These are phyloP conservation scores for Probosciger aterrimus DNA, from an alignment of 2,113 vertebrate species.

Conservation along the genomic window DNA sequence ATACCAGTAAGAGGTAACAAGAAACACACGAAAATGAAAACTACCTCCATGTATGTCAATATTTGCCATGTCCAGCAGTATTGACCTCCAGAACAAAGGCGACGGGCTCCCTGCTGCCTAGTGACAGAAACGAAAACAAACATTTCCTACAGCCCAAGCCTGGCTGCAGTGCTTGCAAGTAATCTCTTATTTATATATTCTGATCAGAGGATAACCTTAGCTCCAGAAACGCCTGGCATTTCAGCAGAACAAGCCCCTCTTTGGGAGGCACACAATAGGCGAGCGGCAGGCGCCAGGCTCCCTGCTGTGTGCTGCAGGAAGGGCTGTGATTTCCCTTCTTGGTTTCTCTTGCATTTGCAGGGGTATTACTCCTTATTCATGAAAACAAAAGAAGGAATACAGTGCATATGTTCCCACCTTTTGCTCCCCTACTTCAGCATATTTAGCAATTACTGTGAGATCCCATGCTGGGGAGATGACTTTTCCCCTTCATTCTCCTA, in stretches of 20 bases:
- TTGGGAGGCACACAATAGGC: background rate
- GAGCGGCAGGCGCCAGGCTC: background rate
- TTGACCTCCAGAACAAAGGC: conserved; percentile 62
- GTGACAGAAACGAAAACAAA: conserved; percentile 67
- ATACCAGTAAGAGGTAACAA: conserved; percentile 39
- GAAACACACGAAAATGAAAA: conserved; percentile 59
- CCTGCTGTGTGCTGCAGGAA: background rate
- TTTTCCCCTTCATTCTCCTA: background rate
- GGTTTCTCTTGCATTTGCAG: background rate
- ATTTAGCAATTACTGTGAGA: background rate
- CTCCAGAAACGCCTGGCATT: conserved; percentile 5
- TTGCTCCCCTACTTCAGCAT: background rate
- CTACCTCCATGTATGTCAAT: conserved; percentile 58
- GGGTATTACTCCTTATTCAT: background rate
- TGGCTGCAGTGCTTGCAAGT: background rate
- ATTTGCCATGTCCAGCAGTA: conserved; percentile 50
- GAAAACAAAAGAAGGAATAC: background rate
- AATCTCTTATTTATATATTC: conserved; percentile 28
- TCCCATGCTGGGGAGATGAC: background rate
- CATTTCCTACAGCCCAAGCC: conserved; percentile 38
- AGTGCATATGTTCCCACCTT: background rate
- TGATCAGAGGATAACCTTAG: conserved; percentile 8
- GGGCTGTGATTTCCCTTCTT: background rate
- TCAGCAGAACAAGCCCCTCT: background rate
- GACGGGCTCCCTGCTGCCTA: conserved; percentile 49